These are phyloP conservation scores for Acomys russatus DNA, from an alignment of 2,797 vertebrate species.

Conservation along the genomic window DNA sequence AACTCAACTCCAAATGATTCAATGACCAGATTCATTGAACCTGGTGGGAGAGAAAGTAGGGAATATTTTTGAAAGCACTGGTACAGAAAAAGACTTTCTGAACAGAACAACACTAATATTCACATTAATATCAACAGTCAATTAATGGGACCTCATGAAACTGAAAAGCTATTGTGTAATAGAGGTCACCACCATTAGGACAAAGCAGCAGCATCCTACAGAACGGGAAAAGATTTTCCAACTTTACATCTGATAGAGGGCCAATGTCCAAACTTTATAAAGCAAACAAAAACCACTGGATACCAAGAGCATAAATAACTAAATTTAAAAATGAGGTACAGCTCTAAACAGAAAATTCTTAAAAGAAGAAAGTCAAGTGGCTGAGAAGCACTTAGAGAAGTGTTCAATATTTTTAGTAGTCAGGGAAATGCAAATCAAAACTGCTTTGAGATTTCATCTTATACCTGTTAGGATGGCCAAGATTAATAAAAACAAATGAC, in stretches of 20 bases:
- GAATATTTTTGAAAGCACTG: background rate
- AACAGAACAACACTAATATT: background rate
- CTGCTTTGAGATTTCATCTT: background rate
- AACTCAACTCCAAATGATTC: background rate
- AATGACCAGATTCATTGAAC: background rate
- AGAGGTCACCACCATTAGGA: background rate
- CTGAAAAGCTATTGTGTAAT: background rate
- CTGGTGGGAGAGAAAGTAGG: background rate
- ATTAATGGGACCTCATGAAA: background rate
- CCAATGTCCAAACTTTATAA: background rate
- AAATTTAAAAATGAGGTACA: background rate
- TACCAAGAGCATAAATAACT: background rate
- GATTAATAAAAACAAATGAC: background rate
- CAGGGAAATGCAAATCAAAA: background rate
- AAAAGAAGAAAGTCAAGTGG: background rate
- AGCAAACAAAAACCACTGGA: background rate
- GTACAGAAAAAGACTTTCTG: background rate
- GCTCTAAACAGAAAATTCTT: background rate
- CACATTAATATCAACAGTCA: background rate
- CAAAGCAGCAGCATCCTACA: background rate
- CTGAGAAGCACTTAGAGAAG: background rate
- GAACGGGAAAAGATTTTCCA: background rate
- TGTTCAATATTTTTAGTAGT: background rate
- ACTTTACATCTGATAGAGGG: background rate
- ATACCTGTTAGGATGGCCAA: background rate